Evolutionary conservation across 2,113 vertebrate species (phyloP).

Genomic region (Dryoscopus gambensis): DNA sequence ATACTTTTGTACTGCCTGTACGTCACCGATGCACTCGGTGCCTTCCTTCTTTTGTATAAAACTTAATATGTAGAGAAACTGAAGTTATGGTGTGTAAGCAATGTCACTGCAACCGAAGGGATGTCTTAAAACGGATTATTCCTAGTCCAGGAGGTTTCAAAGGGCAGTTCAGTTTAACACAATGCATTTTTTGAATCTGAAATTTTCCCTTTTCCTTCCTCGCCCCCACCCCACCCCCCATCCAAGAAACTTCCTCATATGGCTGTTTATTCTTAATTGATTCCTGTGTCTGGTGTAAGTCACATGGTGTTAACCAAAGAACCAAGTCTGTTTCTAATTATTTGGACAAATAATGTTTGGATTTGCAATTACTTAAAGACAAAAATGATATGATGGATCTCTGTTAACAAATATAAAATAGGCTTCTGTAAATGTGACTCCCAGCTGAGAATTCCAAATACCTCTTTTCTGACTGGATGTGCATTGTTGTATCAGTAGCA

Average conservation of each 20-base stretch:
- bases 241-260: not conserved
- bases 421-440: constrained; percentile 16
- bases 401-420: constrained; percentile 12
- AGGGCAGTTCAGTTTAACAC: constrained; percentile 48
- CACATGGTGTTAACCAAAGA: constrained; percentile 50
- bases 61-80: constrained; percentile 57
- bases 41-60: constrained; percentile 80
- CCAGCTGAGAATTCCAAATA: constrained; percentile 17
- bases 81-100: constrained; percentile 68
- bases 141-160: constrained; percentile 31
- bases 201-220: not conserved
- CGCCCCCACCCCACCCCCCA: rapidly evolving
- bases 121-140: constrained; percentile 73
- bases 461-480: constrained; percentile 43
- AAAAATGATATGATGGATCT: not conserved
- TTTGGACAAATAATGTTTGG: constrained; percentile 1
- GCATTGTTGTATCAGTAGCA: not conserved
- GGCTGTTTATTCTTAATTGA: constrained; percentile 17
- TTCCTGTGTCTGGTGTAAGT: constrained; percentile 24
- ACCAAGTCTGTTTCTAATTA: constrained; percentile 42
- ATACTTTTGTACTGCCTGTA: constrained; percentile 70
- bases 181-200: constrained; percentile 48
- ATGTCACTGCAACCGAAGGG: constrained; percentile 70
- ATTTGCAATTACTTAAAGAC: not conserved
- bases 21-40: constrained; percentile 76